Evolutionary conservation across 2,113 vertebrate genomes (phyloP).

Genomic region (Onychostruthus taczanowskii): DNA sequence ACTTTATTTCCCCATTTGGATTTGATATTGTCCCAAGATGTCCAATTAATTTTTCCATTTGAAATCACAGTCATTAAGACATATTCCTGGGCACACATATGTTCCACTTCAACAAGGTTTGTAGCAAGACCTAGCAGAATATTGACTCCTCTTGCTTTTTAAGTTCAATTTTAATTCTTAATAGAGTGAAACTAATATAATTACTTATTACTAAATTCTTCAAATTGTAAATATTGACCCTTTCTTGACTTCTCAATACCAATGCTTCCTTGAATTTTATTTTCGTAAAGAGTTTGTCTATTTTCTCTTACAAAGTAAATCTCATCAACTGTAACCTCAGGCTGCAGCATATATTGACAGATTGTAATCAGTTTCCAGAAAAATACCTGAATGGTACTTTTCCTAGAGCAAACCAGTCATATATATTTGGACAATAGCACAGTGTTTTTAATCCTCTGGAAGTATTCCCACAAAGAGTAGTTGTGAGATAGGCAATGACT

Average conservation of each 20-base stretch:
- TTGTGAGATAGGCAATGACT: neutral
- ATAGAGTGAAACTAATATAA: neutral
- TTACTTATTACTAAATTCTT: neutral
- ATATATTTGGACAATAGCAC: neutral
- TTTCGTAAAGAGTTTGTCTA: conserved; percentile 12
- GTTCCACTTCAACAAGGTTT: neutral
- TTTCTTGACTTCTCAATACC: neutral
- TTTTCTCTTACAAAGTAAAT: conserved; percentile 25
- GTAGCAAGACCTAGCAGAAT: neutral
- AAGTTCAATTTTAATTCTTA: neutral
- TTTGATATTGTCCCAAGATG: neutral
- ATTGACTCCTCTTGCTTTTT: neutral
- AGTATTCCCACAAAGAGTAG: neutral
- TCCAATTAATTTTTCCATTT: neutral
- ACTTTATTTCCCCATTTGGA: neutral
- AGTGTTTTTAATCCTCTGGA: neutral
- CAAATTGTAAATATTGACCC: neutral
- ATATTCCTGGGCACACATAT: neutral
- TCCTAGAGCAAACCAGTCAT: neutral
- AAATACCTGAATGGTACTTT: neutral
- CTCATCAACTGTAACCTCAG: conserved; percentile 34
- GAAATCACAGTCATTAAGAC: neutral
- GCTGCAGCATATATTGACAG: conserved; percentile 18
- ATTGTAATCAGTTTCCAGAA: conserved; percentile 29
- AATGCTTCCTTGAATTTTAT: neutral